Base-by-base conservation (phyloP, 2,113 vertebrate genomes). In the Rhineura floridana region DNA sequence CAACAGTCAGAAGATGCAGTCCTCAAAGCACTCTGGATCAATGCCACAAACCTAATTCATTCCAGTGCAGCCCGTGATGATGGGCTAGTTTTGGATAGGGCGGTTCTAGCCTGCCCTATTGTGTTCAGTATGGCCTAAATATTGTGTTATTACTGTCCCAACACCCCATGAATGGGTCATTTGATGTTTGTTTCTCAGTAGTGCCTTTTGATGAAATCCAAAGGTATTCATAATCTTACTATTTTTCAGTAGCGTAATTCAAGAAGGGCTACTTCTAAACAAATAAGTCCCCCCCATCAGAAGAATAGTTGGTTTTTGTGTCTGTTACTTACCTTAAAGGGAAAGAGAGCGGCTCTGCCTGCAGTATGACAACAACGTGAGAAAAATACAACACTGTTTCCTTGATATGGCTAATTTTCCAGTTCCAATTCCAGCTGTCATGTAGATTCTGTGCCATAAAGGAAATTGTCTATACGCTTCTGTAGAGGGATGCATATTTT, bases 221-320 rank as follows among this genome's bases (percentile, higher is more conserved):
- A 55, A 39, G 25, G 0, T 75, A 77, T 89, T 30, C 62, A 84
- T 88, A 88, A 70, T 46, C 44, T 67, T 55, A 28, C 23, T 85
- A 78, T 33, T n/a, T 87, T 83, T 86, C 81, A 77, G 86, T 81
- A 89, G 69, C 25, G 86, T 78, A 87, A 90, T 83, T 36, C 10
- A 83, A 59, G 8, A 87, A 50, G 36, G 91, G 23, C 67, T 90
- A 0, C 1, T 65, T 88, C 76, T 81, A 73, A 87, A 42, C 42
- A 91, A 75, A 84, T 84, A 65, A 88, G 73, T 89, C 87, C 62
- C 67, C 69, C 87, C 39, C 62, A 67, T 82, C 81, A 88, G 44
- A 59, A 8, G 6, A 80, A 52, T 77, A 21, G 62, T 88, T 90
- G 15, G 84, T 79, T 67, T 86, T 69, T 81, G 77, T 81, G 83